phyloP scores from a whole-genome alignment of 2,797 vertebrate species.

The Lacerta viridis region DNA sequence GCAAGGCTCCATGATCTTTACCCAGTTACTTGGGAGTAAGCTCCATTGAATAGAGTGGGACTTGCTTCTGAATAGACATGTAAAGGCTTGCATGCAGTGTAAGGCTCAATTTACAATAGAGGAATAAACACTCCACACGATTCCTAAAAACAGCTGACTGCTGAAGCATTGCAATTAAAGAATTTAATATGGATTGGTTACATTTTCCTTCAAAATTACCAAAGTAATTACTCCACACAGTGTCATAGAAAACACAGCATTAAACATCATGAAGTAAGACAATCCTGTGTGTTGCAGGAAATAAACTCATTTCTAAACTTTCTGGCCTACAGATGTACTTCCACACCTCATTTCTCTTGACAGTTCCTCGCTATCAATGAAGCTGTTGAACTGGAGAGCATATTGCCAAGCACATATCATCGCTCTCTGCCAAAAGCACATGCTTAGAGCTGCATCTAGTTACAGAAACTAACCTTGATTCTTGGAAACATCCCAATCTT shows the following conservation, averaged over 20 bases:
- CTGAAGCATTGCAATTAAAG: too few species aligned
- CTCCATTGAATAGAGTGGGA: too few species aligned
- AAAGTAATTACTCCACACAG: slow-evolving; percentile 15
- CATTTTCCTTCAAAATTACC: too few species aligned
- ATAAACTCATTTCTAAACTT: slow-evolving; percentile 55
- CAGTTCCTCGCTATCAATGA: slow-evolving; percentile 60
- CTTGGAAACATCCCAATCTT: slow-evolving; percentile 57
- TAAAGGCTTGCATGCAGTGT: too few species aligned
- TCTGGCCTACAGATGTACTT: slow-evolving; percentile 56
- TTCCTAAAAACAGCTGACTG: too few species aligned
- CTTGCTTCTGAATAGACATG: too few species aligned
- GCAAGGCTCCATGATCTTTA: too few species aligned
- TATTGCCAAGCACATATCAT: slow-evolving; percentile 14
- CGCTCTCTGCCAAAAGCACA: slow-evolving; percentile 9
- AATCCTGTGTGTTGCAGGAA: slow-evolving; percentile 46
- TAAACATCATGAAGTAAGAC: slow-evolving; percentile 51
- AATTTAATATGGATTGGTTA: too few species aligned
- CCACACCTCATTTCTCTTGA: slow-evolving; percentile 66
- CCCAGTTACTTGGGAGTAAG: too few species aligned
- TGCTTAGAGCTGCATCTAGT: slow-evolving; percentile 25
- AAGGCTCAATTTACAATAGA: too few species aligned
- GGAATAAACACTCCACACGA: too few species aligned
- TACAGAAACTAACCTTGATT: slow-evolving; percentile 15
- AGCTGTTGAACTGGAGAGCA: slow-evolving; percentile 14
- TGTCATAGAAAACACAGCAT: background rate